Percentiles rank a stretch among this genome's conserved stretches.
phyloP scores from a whole-genome alignment of 2,113 vertebrate species.

The Acinonyx jubatus region DNA sequence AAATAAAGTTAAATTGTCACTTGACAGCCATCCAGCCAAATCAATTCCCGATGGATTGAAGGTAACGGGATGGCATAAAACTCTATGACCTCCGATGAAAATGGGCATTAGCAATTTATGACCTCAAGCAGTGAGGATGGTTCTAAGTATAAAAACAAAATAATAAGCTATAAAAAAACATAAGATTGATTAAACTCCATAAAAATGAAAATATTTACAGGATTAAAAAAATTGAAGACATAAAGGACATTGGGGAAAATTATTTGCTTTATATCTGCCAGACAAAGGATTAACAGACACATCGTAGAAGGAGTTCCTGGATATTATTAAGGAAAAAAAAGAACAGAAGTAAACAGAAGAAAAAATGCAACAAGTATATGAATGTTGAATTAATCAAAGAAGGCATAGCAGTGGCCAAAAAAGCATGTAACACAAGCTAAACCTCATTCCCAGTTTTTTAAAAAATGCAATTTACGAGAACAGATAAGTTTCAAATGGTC shows the following conservation, averaged over 20 bases:
- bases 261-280: not conserved
- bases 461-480: not conserved
- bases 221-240: not conserved
- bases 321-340: not conserved
- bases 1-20: not conserved
- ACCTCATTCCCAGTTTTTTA: not conserved
- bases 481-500: not conserved
- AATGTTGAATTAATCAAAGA: not conserved
- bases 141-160: constrained; percentile 19
- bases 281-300: not conserved
- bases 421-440: not conserved
- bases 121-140: not conserved
- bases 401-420: not conserved
- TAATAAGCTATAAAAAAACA: not conserved
- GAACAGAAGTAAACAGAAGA: not conserved
- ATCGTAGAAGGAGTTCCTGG: not conserved
- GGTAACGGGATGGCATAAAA: not conserved
- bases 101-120: not conserved
- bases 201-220: not conserved
- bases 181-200: not conserved
- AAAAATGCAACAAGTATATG: not conserved
- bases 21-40: not conserved
- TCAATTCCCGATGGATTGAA: not conserved
- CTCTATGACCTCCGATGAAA: not conserved
- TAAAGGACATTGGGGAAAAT: not conserved